Conservation (phyloP, 2,113 vertebrate genomes). For the Hippolais icterina region DNA sequence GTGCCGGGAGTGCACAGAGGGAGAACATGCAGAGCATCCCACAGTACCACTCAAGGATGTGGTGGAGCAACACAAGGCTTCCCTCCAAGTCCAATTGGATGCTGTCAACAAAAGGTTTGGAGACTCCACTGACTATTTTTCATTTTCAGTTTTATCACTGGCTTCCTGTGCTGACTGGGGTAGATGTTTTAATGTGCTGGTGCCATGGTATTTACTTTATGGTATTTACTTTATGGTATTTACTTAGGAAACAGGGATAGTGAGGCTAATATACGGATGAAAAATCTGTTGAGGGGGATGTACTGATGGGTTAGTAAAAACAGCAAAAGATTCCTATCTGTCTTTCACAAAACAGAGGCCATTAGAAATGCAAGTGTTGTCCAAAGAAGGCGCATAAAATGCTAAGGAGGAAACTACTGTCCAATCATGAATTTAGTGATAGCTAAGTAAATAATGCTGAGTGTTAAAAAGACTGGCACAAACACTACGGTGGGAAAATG, state of each 20-base stretch:
- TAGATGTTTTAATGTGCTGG: background rate
- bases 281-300: background rate
- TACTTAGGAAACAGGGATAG: background rate
- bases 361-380: background rate
- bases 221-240: background rate
- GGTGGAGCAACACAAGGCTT: slow-evolving; percentile 95
- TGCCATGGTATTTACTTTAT: too few relatives aligned
- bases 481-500: background rate
- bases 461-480: background rate
- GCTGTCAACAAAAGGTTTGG: slow-evolving; percentile 89
- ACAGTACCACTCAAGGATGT: slow-evolving; percentile 94
- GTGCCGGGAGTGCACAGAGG: slow-evolving; percentile 93
- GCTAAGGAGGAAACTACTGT: background rate
- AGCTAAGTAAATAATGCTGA: background rate
- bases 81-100: slow-evolving; percentile 88
- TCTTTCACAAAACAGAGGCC: background rate
- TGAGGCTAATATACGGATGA: background rate
- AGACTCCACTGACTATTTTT: background rate
- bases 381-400: background rate
- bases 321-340: background rate
- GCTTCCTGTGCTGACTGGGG: background rate
- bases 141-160: background rate
- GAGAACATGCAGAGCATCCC: slow-evolving; percentile 92
- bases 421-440: background rate
- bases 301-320: background rate